A percentile compares a stretch with the other conserved stretches of the same genome.
phyloP scores from a whole-genome alignment of 2,113 vertebrate species.

The Rhegmatorhina hoffmannsi region DNA sequence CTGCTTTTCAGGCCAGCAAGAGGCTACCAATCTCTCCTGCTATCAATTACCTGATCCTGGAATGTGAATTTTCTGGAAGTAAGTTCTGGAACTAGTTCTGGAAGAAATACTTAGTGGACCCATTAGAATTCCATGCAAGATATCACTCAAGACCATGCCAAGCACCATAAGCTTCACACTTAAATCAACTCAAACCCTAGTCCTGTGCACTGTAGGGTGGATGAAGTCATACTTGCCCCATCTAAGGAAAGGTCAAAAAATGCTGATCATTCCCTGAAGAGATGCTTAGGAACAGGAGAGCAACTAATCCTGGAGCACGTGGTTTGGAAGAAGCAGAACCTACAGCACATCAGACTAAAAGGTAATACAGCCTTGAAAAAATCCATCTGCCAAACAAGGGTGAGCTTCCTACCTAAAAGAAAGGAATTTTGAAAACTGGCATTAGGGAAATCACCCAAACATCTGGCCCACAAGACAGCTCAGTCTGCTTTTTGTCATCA shows the following conservation, averaged over 20 bases:
- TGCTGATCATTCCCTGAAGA: background rate
- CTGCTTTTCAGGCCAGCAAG: background rate
- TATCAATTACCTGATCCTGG: background rate
- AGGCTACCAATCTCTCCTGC: background rate
- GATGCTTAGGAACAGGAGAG: background rate
- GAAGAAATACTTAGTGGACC: background rate
- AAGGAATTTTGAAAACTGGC: background rate
- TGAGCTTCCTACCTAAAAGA: background rate
- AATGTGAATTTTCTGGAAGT: background rate
- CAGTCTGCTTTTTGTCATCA: background rate
- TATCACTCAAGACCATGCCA: rapidly evolving
- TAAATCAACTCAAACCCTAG: background rate
- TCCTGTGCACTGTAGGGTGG: background rate
- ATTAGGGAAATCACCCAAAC: background rate
- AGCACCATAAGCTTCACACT: background rate
- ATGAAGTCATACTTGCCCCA: background rate
- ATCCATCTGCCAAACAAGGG: background rate
- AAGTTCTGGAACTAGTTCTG: background rate
- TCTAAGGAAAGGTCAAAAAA: background rate
- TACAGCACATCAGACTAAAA: background rate
- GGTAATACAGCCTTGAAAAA: background rate
- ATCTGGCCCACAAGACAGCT: background rate
- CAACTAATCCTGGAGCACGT: background rate
- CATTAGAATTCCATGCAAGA: rapidly evolving
- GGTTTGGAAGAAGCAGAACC: background rate